Base-by-base conservation (phyloP, 1,140 invertebrate genomes). In the Octopus bimaculoides region DNA sequence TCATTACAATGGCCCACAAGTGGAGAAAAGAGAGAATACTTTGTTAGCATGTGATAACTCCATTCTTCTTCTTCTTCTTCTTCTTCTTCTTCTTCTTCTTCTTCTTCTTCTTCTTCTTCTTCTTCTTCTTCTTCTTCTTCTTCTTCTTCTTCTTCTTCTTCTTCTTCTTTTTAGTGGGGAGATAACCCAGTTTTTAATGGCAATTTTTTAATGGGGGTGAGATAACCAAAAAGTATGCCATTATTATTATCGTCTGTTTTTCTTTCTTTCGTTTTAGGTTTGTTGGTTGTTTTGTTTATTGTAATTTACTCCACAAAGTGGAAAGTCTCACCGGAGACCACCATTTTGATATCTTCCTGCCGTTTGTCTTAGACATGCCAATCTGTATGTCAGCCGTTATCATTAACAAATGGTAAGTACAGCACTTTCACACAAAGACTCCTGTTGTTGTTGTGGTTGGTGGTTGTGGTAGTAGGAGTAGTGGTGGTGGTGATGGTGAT, bases 401-500 rank as follows among this genome's bases (percentile, higher is more conserved):
- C n/a, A 84, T 88, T 52, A 88, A 86, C 77, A 87, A 75, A 75
- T 75, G 87, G 87, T 88, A 82, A 82, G 83, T 71, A 12, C 14
- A 79, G 5, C 20, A 6, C 53, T 56, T 80, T 53, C 54, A 2
- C 55, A 10, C 55, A 53, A 54, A 20, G 6, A n/a, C 74, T 52
- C 76, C 52, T 61, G 56, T 61, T 12, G 56, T 4, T 61, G 26
- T 3, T 41, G 26, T 41, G 1, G 26, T 41, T 41, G 26, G 1
- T 41, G 26, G 26, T 41, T 2, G 26, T 41, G 3, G 26, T 1
- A 41, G 26, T 41, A 41, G 26, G 1, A 3, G 26, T 41, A 41
- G 26, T 41, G 26, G 26, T 41, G 26, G 26, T 41, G 26, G 26
- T 41, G 26, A 41, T 41, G 26, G 26, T 0, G 26, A 41, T 41